Percentiles rank a stretch among this genome's conserved stretches.
Evolutionary conservation across 2,888 invertebrate genomes (phyloP).

Genomic region (Mythimna pallens): DNA sequence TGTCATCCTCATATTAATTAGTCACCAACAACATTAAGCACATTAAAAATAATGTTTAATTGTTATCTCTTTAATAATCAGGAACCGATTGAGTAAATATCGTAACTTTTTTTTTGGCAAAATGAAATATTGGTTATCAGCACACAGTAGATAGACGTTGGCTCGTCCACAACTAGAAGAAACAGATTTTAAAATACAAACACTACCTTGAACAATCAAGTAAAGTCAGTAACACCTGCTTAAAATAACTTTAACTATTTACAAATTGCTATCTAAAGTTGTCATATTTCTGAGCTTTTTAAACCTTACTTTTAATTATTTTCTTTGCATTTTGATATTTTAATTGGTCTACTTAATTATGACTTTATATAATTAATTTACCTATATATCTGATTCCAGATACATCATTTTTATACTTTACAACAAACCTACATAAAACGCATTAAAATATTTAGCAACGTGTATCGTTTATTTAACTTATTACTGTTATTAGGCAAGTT

Average conservation of each 20-base stretch:
- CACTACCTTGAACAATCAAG: conserved; percentile 29
- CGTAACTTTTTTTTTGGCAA: not conserved
- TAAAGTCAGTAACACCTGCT: conserved; percentile 5
- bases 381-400: not conserved
- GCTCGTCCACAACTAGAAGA: not conserved
- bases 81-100: not conserved
- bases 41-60: not conserved
- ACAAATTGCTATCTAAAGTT: not conserved
- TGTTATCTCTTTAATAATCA: not conserved
- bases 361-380: not conserved
- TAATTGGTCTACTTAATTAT: not conserved
- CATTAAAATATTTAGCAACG: conserved; percentile 17
- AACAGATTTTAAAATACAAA: conserved; percentile 6
- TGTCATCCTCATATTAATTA: conserved; percentile 1
- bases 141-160: not conserved
- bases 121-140: not conserved
- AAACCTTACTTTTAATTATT: not conserved
- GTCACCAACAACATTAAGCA: not conserved
- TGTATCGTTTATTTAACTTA: conserved; percentile 19
- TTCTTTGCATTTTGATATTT: not conserved
- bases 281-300: too few species aligned
- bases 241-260: conserved; percentile 15
- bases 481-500: not conserved
- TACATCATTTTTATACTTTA: not conserved
- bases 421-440: conserved; percentile 1